These are phyloP conservation scores for Synergus gifuensis DNA, from an alignment of 2,888 invertebrate species.

Conservation along the genomic window DNA sequence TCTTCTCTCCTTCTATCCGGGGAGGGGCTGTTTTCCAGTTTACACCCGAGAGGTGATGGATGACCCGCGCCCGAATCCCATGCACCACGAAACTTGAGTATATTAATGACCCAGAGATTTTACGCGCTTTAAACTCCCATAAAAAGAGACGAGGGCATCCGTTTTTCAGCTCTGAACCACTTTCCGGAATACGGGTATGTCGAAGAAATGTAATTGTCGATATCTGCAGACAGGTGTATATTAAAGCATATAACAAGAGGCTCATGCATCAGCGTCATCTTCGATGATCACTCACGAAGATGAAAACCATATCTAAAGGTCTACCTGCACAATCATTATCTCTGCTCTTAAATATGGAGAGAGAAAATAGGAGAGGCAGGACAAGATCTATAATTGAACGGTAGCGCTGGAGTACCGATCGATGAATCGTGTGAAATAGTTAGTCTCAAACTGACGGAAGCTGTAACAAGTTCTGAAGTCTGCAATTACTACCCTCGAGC, in stretches of 20 bases:
- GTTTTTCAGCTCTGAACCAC: conserved; percentile 47
- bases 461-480: background rate
- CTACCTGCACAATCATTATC: conserved; percentile 22
- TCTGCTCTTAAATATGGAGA: background rate
- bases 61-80: conserved; percentile 66
- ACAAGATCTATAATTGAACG: conserved; percentile 28
- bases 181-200: background rate
- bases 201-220: background rate
- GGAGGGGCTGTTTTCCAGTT: conserved; percentile 52
- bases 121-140: conserved; percentile 73
- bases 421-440: conserved; percentile 36
- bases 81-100: conserved; percentile 57
- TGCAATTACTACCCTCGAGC: background rate
- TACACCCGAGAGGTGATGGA: conserved; percentile 69
- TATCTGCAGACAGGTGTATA: conserved; percentile 9
- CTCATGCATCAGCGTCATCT: conserved; percentile 3
- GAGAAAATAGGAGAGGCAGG: background rate
- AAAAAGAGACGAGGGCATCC: conserved; percentile 56
- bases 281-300: conserved; percentile 1
- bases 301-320: background rate
- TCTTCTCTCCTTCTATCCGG: conserved; percentile 3
- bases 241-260: conserved; percentile 2
- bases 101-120: conserved; percentile 75
- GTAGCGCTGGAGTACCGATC: conserved; percentile 22
- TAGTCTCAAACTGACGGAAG: conserved; percentile 22